A percentile compares a stretch with the other conserved stretches of the same genome.
Conservation (phyloP, 1,140 invertebrate species). For the Calliphora vicina region DNA sequence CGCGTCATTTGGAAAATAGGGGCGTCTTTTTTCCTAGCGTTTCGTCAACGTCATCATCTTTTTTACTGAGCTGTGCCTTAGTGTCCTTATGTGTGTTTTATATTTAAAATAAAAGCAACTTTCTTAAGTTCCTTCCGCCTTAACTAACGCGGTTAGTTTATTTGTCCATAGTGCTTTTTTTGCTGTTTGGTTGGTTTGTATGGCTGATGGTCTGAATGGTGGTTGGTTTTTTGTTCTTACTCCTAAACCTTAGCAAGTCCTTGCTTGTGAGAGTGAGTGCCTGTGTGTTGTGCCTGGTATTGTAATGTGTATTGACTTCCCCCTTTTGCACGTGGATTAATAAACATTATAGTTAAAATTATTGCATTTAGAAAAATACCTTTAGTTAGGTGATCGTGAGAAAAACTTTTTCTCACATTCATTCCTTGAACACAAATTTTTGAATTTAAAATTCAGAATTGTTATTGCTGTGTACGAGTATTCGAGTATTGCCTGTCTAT, state of each 20-base stretch:
- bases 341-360: conserved; percentile 17
- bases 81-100: not conserved
- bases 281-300: too few relatives aligned
- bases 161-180: conserved; percentile 14
- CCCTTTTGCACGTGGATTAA: conserved; percentile 61
- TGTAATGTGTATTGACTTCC: conserved; percentile 45
- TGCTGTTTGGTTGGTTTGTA: too few relatives aligned
- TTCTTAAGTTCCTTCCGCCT: conserved; percentile 24
- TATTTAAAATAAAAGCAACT: not conserved
- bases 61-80: not conserved
- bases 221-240: conserved; percentile 23
- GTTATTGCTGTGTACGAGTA: conserved; percentile 38
- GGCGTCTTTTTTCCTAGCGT: not conserved
- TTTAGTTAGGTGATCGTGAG: conserved; percentile 54
- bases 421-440: conserved; percentile 24
- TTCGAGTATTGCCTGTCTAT: not conserved
- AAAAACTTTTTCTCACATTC: conserved; percentile 61
- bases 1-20: conserved; percentile 13
- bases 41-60: not conserved
- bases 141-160: not conserved
- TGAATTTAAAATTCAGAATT: not conserved
- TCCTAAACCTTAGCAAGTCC: conserved; percentile 46
- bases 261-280: not conserved
- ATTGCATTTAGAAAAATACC: conserved; percentile 17
- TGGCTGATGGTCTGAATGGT: not conserved